Conservation (phyloP, 2,113 vertebrate species). For the Phycodurus eques region DNA sequence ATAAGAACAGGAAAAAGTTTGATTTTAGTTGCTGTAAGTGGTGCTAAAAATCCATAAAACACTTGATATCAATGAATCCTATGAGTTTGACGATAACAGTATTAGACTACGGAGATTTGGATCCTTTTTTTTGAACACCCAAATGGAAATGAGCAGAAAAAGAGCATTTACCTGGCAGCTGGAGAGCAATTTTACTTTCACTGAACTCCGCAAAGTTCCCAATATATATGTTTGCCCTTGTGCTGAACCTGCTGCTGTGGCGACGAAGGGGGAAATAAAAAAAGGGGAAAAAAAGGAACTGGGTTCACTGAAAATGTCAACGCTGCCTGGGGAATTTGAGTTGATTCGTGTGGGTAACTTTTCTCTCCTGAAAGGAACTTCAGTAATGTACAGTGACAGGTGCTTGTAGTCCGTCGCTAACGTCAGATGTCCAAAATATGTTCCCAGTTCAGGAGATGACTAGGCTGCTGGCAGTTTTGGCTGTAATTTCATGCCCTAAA, state of each 20-base stretch:
- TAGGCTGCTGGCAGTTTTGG: not conserved
- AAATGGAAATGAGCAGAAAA: not conserved
- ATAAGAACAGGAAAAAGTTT: no score
- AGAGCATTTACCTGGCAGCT: not conserved
- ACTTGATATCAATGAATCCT: not conserved
- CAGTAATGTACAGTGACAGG: conserved; percentile 51
- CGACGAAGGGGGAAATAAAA: not conserved
- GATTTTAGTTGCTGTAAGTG: not conserved
- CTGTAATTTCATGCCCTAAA: not conserved
- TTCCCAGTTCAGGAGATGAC: not conserved
- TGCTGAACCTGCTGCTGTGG: conserved; percentile 18
- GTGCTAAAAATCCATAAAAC: not conserved
- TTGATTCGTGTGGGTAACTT: conserved; percentile 42
- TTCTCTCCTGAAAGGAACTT: conserved; percentile 37
- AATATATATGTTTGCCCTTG: conserved; percentile 12
- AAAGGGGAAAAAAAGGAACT: not conserved
- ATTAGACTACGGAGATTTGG: no score
- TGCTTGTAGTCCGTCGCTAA: conserved; percentile 44
- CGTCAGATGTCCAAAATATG: conserved; percentile 15
- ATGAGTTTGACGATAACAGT: not conserved
- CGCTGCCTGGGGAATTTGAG: conserved; percentile 22
- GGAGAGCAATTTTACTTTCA: conserved; percentile 5
- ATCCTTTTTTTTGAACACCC: not conserved
- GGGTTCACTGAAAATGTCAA: conserved; percentile 43
- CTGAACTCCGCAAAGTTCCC: conserved; percentile 1